Percentiles rank a stretch among this genome's conserved stretches.
Evolutionary conservation across 1,140 invertebrate genomes (phyloP).

Genomic region (Hycleus phaleratus): DNA sequence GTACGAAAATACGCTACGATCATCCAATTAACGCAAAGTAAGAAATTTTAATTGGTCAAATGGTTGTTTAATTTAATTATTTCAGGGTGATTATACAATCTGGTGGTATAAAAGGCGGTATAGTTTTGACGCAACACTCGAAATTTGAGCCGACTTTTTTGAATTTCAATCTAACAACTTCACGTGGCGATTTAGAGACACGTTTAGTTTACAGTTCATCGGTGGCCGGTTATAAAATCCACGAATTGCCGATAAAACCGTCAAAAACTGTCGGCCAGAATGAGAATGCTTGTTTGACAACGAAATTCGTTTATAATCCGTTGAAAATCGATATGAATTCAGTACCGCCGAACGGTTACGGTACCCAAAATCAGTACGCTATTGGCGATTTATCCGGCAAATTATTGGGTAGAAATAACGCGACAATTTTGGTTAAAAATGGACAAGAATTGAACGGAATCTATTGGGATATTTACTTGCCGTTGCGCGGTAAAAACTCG

Average conservation of each 20-base stretch:
- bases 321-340: slow-evolving; percentile 47
- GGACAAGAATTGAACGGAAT: slow-evolving; percentile 62
- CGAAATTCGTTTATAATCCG: slow-evolving; percentile 64
- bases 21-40: slow-evolving; percentile 61
- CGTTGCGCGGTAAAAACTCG: slow-evolving; percentile 71
- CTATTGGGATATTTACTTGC: slow-evolving; percentile 80
- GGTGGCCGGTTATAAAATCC: slow-evolving; percentile 58
- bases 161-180: slow-evolving; percentile 61
- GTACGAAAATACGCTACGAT: slow-evolving; percentile 69
- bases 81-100: slow-evolving; percentile 65
- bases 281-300: slow-evolving; percentile 52
- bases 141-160: slow-evolving; percentile 78
- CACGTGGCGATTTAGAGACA: slow-evolving; percentile 53
- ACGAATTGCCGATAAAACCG: slow-evolving; percentile 58
- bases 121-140: slow-evolving; percentile 73
- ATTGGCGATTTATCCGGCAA: slow-evolving; percentile 88
- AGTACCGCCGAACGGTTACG: slow-evolving; percentile 58
- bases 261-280: slow-evolving; percentile 41
- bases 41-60: not conserved
- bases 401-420: slow-evolving; percentile 63
- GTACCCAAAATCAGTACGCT: slow-evolving; percentile 82
- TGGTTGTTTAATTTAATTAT: slow-evolving; percentile 21
- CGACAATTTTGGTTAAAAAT: slow-evolving; percentile 55
- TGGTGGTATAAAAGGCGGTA: slow-evolving; percentile 71
- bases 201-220: slow-evolving; percentile 54